Percentiles rank a stretch among this genome's conserved stretches.
phyloP scores from a whole-genome alignment of 2,113 vertebrate genomes.

The Mustela nigripes region DNA sequence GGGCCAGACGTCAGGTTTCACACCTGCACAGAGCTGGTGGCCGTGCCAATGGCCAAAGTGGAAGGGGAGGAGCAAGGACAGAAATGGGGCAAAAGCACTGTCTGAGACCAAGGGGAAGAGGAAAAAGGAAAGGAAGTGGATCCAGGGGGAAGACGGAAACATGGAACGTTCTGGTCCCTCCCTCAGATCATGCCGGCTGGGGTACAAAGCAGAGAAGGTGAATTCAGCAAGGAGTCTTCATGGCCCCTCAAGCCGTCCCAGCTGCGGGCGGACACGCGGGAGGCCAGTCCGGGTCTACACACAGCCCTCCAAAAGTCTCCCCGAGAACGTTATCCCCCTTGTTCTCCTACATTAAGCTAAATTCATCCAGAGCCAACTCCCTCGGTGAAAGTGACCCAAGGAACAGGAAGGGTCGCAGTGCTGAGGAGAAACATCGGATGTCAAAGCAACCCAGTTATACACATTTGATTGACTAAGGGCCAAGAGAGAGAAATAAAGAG shows the following conservation, averaged over 20 bases:
- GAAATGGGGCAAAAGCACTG: background rate
- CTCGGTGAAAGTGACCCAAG: background rate
- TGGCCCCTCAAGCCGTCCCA: background rate
- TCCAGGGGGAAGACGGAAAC: background rate
- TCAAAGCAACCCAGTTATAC: background rate
- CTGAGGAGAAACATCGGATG: background rate
- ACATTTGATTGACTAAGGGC: constrained; percentile 2
- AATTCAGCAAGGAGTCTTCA: background rate
- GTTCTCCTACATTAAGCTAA: background rate
- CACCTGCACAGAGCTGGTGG: background rate
- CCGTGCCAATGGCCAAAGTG: background rate
- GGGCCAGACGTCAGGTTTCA: background rate
- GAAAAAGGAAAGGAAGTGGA: background rate
- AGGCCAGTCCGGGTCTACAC: background rate
- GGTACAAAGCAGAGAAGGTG: background rate
- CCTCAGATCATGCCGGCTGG: background rate
- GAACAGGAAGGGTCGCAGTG: background rate
- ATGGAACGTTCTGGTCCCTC: background rate
- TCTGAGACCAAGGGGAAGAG: background rate
- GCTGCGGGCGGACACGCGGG: background rate
- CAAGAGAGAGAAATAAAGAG: constrained; percentile 12
- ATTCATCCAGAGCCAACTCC: background rate
- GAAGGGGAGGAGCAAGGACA: background rate
- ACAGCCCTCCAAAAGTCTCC: background rate
- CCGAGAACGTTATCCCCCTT: background rate